Conservation (phyloP, 2,888 invertebrate genomes). For the Agrilus mali region DNA sequence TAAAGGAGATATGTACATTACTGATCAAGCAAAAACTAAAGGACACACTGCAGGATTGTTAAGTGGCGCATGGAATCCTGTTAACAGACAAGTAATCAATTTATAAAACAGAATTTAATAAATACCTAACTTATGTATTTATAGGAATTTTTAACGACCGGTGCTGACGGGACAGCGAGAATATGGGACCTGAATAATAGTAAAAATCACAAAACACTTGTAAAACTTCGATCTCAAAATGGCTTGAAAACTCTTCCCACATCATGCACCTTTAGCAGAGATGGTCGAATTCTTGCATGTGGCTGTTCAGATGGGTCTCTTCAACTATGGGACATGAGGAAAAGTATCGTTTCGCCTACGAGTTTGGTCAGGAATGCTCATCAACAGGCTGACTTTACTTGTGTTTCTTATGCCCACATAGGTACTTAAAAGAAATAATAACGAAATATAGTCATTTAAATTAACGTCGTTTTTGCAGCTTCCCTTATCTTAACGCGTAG, state of each 20-base stretch:
- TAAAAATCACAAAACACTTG: constrained; percentile 65
- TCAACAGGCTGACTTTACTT: constrained; percentile 67
- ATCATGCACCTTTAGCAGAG: constrained; percentile 47
- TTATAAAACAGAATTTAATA: too few relatives aligned
- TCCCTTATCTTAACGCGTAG: constrained; percentile 62
- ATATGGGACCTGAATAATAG: constrained; percentile 73
- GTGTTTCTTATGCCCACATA: constrained; percentile 79
- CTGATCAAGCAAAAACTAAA: constrained; percentile 81
- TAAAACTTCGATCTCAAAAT: constrained; percentile 77
- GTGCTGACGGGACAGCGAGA: constrained; percentile 86
- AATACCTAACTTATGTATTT: too few relatives aligned
- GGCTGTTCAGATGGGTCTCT: constrained; percentile 92
- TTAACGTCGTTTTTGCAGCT: too few relatives aligned
- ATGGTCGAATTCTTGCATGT: constrained; percentile 78
- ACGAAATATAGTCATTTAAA: neutral
- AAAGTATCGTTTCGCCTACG: constrained; percentile 79
- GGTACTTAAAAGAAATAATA: constrained; percentile 30
- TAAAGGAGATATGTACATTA: constrained; percentile 73
- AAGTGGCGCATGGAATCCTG: constrained; percentile 89
- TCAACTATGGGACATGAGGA: constrained; percentile 94
- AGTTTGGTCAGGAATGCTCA: constrained; percentile 70
- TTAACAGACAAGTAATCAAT: constrained; percentile 46
- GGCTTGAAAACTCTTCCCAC: constrained; percentile 80
- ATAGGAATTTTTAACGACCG: constrained; percentile 82
- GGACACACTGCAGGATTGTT: constrained; percentile 90